Base-by-base conservation (phyloP, 2,797 vertebrate genomes). In the Poeciliopsis paucimaculata region DNA sequence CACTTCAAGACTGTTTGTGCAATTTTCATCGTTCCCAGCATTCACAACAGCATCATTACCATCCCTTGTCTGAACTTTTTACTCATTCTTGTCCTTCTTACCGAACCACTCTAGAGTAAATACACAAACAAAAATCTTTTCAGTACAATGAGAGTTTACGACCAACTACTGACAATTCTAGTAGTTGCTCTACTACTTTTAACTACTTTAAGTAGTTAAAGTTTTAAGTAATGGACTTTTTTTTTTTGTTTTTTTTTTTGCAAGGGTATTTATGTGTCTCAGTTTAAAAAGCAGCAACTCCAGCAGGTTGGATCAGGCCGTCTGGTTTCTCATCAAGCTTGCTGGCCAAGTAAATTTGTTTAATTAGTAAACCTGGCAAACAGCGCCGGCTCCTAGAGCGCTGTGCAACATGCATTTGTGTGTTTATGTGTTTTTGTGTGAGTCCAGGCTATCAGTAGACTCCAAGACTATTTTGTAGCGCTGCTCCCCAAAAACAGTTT, bases 301-400 rank as follows among this genome's bases (percentile, higher is more conserved):
- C 86, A 87, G 85, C 86, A 88, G 90, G 89, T 92, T 92, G 86
- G 73, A 91, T 85, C 79, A 80, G 76, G 82, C 79, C 82, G 86
- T 84, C 85, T 91, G 90, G 77, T 86, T 91, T 79, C 90, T 89
- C 87, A 88, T 91, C 77, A 78, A 85, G 89, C 70, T 76, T 72
- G 85, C 90, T 78, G 85, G 92, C 92, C 91, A 93, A 93, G 86
- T 87, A 83, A 91, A 94, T 94, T 94, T 94, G 92, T 94, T 94
- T 93, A 95, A 94, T 94, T 94, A 94, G 90, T 80, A 91, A 92
- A 93, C 86, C 90, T 94, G 93, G 93, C 93, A 93, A 90, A 92
- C 84, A n/a, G 85, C 75, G 73, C 64, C 53, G 0, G 86, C 89
- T 94, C 91, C 90, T 91, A 82, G 85, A 87, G 91, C 84, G 87